Evolutionary conservation across 2,888 invertebrate genomes (phyloP).

Genomic region (Cryptosula pallasiana): DNA sequence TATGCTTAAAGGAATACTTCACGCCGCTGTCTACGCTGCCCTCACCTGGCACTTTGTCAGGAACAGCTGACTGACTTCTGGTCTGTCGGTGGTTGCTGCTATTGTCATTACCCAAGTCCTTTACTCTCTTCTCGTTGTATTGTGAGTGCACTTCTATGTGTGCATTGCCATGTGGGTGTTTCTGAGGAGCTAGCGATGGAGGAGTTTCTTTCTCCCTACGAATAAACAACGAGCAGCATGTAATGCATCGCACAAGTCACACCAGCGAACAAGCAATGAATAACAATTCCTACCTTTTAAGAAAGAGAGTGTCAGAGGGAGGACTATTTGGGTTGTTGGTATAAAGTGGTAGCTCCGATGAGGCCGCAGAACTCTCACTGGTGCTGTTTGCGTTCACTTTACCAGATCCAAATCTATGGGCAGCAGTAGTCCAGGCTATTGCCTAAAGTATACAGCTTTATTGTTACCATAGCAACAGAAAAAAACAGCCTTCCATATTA

Average conservation of each 20-base stretch:
- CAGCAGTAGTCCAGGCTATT: conserved; percentile 49
- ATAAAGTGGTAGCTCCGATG: conserved; percentile 37
- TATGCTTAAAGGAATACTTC: too few species aligned
- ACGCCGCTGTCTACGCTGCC: too few species aligned
- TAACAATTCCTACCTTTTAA: conserved; percentile 42
- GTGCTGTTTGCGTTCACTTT: neutral
- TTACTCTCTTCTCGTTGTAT: conserved; percentile 38
- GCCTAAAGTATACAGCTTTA: conserved; percentile 39
- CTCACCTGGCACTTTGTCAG: conserved; percentile 46
- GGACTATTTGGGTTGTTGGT: conserved; percentile 39
- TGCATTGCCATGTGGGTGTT: conserved; percentile 45
- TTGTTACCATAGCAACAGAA: too few species aligned
- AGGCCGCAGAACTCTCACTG: neutral
- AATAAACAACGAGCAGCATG: neutral
- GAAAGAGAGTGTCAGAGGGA: conserved; percentile 38
- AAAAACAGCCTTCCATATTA: too few species aligned
- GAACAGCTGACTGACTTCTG: conserved; percentile 40
- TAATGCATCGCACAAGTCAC: too few species aligned
- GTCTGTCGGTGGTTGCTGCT: conserved; percentile 48
- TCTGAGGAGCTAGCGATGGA: conserved; percentile 38
- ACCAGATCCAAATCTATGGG: conserved; percentile 37
- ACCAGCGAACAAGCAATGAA: too few species aligned
- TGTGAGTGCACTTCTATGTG: conserved; percentile 36
- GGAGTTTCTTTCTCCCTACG: conserved; percentile 45
- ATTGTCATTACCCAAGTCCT: conserved; percentile 48